Base-by-base conservation (phyloP, 2,113 vertebrate species). In the Seriola quinqueradiata region DNA sequence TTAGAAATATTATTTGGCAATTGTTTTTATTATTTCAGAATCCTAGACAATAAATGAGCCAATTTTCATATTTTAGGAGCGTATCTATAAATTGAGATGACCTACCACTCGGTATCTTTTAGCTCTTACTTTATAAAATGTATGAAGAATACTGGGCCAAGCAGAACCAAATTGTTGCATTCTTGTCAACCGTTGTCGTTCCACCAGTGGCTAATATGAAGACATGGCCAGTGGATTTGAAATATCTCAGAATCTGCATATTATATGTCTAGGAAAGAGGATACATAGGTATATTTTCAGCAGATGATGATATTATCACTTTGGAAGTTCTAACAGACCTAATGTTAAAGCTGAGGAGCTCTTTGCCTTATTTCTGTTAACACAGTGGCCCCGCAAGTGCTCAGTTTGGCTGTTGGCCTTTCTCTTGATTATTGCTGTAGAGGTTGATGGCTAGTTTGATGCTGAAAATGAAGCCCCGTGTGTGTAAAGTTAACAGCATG, bases 11-110 rank as follows among this genome's bases (percentile, higher is more conserved):
- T 79, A 76, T 85, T 81, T 78, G 81, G 57, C 17, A 19, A 44
- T 60, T 85, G 73, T 74, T 90, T 83, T 64, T 87, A 50, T 91
- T 79, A 79, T 90, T 84, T 90, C 66, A 89, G 59, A 44, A 83
- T 79, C 75, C 34, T 78, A 78, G 75, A 87, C 48, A 72, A 85
- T 84, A 82, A 89, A 90, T 72, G 68, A 88, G 87, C 67, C 66
- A 52, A 70, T 84, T 90, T 77, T 82, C 38, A 61, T 74, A 64
- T 80, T 79, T 89, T 87, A 63, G 75, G 79, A 75, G 58, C 46
- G 50, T 75, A 73, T 85, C 60, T 77, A 78, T 61, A 75, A 81
- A 65, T 72, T 64, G 19, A 86, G 57, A 82, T 48, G 64, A 77
- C 46, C 55, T 25, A 4, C 70, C 64, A 65, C 72, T 77, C 38